Conservation (phyloP, 2,888 invertebrate species). For the Rhabditophanes sp. region DNA sequence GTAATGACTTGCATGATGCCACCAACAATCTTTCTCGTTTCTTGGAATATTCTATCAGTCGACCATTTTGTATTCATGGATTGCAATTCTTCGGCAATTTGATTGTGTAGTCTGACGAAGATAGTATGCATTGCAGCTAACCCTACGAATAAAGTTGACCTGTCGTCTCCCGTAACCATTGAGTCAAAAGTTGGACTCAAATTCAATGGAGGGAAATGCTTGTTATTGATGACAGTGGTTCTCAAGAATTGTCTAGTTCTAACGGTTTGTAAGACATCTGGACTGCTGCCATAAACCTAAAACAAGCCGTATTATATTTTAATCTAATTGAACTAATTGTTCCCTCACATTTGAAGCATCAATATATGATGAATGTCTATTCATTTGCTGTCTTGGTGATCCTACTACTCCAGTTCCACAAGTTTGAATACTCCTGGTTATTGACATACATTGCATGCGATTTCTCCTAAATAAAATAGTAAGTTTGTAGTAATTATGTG, state of each 20-base stretch:
- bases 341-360: conserved; percentile 54
- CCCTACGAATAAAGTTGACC: conserved; percentile 44
- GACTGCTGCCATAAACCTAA: no score
- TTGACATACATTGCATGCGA: conserved; percentile 26
- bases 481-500: neutral
- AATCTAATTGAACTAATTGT: no score
- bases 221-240: no score
- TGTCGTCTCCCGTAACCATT: conserved; percentile 29
- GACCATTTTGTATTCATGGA: conserved; percentile 42
- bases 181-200: no score
- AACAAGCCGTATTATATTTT: no score
- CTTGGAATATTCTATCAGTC: conserved; percentile 39
- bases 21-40: conserved; percentile 46
- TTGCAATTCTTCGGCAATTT: conserved; percentile 28
- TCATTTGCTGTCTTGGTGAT: conserved; percentile 69
- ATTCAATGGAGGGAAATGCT: no score
- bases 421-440: conserved; percentile 66
- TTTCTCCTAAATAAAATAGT: neutral
- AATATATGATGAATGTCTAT: conserved; percentile 63
- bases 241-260: no score
- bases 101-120: conserved; percentile 78
- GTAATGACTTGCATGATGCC: conserved; percentile 41
- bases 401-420: conserved; percentile 82
- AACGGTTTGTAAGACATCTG: no score
- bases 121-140: conserved; percentile 52